A percentile compares a stretch with the other conserved stretches of the same genome.
Evolutionary conservation across 2,113 vertebrate genomes (phyloP).

Genomic region (Ctenomys sociabilis): DNA sequence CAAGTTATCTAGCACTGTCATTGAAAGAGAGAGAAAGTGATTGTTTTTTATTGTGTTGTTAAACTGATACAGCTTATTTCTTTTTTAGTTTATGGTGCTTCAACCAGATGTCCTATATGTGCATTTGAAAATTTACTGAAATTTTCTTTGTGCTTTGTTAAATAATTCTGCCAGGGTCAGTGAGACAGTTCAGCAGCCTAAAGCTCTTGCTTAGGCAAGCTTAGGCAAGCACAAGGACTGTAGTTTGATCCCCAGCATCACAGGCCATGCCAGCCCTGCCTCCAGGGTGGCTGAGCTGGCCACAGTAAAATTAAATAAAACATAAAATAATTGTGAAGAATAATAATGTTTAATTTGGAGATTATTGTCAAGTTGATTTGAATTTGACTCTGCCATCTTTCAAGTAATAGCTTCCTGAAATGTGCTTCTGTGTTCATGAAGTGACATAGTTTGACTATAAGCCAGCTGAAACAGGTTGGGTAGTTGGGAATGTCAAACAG

Average conservation of each 20-base stretch:
- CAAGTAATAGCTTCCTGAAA: neutral
- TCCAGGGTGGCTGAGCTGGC: too few relatives aligned
- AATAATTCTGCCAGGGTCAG: neutral
- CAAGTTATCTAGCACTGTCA: neutral
- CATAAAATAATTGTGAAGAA: neutral
- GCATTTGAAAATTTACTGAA: neutral
- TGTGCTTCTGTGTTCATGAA: neutral
- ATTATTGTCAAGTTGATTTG: neutral
- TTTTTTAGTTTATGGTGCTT: neutral
- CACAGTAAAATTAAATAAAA: too few relatives aligned
- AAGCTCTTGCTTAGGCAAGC: too few relatives aligned
- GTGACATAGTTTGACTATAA: neutral
- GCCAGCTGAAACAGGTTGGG: neutral
- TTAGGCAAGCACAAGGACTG: too few relatives aligned
- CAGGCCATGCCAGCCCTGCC: too few relatives aligned
- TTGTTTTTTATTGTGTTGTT: neutral
- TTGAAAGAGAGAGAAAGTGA: constrained; percentile 8
- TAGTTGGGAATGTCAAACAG: neutral
- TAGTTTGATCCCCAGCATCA: too few relatives aligned
- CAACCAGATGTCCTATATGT: neutral
- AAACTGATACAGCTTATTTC: neutral
- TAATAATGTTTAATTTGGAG: neutral
- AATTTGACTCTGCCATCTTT: neutral
- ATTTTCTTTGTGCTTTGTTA: neutral
- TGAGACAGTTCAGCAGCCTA: too few relatives aligned